Percentiles rank a stretch among this genome's conserved stretches.
These are phyloP conservation scores for Neogobius melanostomus DNA, from an alignment of 2,113 vertebrate genomes.

Conservation along the genomic window DNA sequence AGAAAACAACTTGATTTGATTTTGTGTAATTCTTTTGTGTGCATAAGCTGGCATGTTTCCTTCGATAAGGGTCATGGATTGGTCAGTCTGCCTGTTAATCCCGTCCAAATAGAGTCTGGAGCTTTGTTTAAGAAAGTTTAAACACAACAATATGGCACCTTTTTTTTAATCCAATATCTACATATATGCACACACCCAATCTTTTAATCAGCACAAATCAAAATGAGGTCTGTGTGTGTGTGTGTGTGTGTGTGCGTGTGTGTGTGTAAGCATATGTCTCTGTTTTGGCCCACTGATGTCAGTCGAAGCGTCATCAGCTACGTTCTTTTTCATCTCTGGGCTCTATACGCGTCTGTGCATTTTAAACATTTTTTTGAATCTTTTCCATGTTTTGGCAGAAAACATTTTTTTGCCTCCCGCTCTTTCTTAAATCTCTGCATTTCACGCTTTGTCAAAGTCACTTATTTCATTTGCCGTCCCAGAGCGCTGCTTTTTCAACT, in stretches of 20 bases:
- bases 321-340: conserved; percentile 34
- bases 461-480: conserved; percentile 7
- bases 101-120: too few species aligned
- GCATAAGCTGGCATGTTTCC: too few species aligned
- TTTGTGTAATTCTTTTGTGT: too few species aligned
- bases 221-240: conserved; percentile 13
- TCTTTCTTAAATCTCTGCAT: not conserved
- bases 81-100: too few species aligned
- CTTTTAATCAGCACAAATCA: conserved; percentile 24
- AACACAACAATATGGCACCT: too few species aligned
- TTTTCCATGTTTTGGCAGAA: conserved; percentile 2
- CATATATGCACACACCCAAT: not conserved
- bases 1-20: too few species aligned
- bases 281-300: conserved; percentile 29
- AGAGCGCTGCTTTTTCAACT: conserved; percentile 1
- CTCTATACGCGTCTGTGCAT: conserved; percentile 18
- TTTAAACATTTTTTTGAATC: conserved; percentile 17
- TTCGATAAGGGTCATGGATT: too few species aligned
- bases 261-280: conserved; percentile 14
- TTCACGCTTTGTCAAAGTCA: conserved; percentile 12
- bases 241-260: too few species aligned
- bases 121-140: too few species aligned
- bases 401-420: not conserved
- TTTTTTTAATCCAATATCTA: too few species aligned
- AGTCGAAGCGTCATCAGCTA: conserved; percentile 29